Evolutionary conservation across 2,888 invertebrate genomes (phyloP).

Genomic region (Eupithecia abbreviata): DNA sequence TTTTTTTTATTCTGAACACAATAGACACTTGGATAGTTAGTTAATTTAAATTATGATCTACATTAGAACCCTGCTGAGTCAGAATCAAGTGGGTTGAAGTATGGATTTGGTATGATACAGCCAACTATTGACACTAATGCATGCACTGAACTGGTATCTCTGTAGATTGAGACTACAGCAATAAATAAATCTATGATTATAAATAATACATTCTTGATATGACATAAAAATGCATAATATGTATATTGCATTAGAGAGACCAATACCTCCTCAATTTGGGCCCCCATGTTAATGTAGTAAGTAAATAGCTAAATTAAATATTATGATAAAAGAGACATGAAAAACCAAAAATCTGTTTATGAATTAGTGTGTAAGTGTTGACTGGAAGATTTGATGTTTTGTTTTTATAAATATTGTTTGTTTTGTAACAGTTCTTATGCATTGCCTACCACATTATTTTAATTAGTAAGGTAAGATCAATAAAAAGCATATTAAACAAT

Average conservation of each 20-base stretch:
- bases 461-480: background rate
- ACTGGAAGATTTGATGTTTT: background rate
- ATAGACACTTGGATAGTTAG: background rate
- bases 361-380: conserved; percentile 1
- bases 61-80: background rate
- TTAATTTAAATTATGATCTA: background rate
- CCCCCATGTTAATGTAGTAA: background rate
- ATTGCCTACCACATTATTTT: background rate
- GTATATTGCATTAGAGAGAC: background rate
- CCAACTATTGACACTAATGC: background rate
- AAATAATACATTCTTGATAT: background rate
- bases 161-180: background rate
- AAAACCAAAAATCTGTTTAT: conserved; percentile 3
- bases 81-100: background rate
- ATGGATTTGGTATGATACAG: background rate
- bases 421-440: background rate
- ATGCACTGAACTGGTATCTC: background rate
- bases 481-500: conserved; percentile 3
- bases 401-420: background rate
- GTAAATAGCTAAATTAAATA: background rate
- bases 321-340: background rate
- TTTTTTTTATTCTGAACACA: background rate
- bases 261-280: background rate
- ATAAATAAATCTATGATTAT: background rate
- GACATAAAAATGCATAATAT: background rate